Evolutionary conservation across 2,797 vertebrate species (phyloP), one percentile per base, ranked within the genome.

Genomic region (Chromis chromis): DNA sequence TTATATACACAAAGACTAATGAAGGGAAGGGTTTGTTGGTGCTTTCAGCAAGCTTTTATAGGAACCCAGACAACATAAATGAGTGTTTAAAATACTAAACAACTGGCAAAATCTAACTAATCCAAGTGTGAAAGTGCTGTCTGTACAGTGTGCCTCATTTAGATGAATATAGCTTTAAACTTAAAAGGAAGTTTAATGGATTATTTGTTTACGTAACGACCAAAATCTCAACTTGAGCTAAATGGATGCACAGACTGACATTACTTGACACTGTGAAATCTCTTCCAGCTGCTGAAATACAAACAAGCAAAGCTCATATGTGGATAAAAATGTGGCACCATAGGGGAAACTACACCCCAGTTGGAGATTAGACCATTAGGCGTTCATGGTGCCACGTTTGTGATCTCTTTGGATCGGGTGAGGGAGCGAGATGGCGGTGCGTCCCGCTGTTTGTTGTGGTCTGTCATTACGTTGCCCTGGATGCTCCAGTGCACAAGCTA

Each of bases 351-450:
- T 61, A 40, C n/a, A 31, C 59, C 73, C 42, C 46, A n/a, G 44
- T 59, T 65, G 28, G 56, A 17, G 55, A 42, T 55, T 7, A 56
- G 7, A 44, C n/a, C 19, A 27, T 77, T 59, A 76, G 74, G 42
- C 12, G n/a, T 44, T 50, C 57, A 53, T 16, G 53, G 42, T 53
- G 67, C 63, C 33, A 56, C 6, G 21, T 19, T 39, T 59, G 65
- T 75, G 80, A 76, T 75, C 67, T 77, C 53, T 62, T 63, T 11
- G 65, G 73, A 84, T 48, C 75, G 77, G 78, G 75, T 74, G 71
- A 71, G 74, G 74, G 67, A 75, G 67, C 27, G 65, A 24, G 52
- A 59, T 22, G 22, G 53, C 1, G 9, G 17, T 10, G 56, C 1
- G 1, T 71, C 63, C 54, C 1, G 55, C 12, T 83, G 80, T 71